These are phyloP conservation scores for Lota lota DNA, from an alignment of 2,113 vertebrate species.

Conservation along the genomic window DNA sequence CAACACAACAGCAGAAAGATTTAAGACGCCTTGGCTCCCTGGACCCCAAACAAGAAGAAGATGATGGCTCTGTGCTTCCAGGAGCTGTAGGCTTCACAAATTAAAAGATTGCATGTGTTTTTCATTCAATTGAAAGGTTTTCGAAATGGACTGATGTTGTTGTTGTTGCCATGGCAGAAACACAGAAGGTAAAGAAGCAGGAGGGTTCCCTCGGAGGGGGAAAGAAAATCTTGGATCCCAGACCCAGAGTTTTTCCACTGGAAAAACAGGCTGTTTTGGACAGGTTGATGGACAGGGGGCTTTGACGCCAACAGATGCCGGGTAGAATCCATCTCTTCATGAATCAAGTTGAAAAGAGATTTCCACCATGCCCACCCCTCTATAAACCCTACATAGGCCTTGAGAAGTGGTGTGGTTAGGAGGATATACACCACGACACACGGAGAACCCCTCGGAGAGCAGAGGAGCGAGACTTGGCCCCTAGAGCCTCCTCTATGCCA, in stretches of 20 bases:
- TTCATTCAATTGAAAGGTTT: too few relatives aligned
- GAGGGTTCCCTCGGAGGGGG: too few relatives aligned
- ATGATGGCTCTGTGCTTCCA: too few relatives aligned
- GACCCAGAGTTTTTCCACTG: not conserved
- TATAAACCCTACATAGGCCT: slow-evolving; percentile 26
- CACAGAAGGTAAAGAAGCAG: not conserved
- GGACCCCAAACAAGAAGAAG: too few relatives aligned
- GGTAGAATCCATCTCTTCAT: too few relatives aligned
- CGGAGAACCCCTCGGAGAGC: slow-evolving; percentile 22
- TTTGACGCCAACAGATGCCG: slow-evolving; percentile 3
- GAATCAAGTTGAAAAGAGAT: slow-evolving; percentile 5
- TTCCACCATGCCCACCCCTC: not conserved
- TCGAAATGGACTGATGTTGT: not conserved
- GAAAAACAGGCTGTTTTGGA: slow-evolving; percentile 2
- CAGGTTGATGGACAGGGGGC: not conserved
- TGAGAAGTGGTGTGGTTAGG: slow-evolving; percentile 17
- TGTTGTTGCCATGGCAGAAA: not conserved
- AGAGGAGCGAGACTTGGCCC: not conserved
- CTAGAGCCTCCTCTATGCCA: slow-evolving; percentile 21
- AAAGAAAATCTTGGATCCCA: too few relatives aligned
- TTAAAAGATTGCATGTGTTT: too few relatives aligned
- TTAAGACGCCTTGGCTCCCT: too few relatives aligned
- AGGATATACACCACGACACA: slow-evolving; percentile 4
- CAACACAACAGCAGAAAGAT: not conserved
- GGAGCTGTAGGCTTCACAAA: too few relatives aligned